Evolutionary conservation across 2,888 invertebrate genomes (phyloP), one percentile per base, ranked within the genome.

Genomic region (Caenorhabditis sp.): DNA sequence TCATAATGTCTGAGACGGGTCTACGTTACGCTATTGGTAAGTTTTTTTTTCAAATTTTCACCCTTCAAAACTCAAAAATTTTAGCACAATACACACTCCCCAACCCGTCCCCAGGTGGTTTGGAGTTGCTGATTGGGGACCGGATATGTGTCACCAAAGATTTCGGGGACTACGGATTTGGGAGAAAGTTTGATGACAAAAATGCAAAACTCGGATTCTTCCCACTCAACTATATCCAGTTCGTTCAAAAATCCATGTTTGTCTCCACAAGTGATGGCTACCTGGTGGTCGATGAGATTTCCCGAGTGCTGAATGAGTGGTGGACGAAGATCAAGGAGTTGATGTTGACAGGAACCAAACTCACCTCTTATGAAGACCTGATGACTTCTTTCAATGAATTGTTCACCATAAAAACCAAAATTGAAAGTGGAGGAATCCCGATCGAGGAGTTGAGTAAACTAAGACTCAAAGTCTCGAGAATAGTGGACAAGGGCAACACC

Each of bases 401-500:
- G 24, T n/a, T 85, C 6, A 54, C 68, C 12, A 82, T 85, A 2
- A 85, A 85, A 47, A 38, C 70, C 3, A 85, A 81, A 38, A 82
- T 81, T 24, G 84, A 85, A 19, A 81, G 73, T 56, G 84, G 81
- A 22, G 82, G 87, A n/a, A 77, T 88, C 8, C 89, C 89, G 7
- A 74, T 75, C 0, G 86, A 87, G 59, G 86, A 87, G 31, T 49
- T 89, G n/a, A 86, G 70, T 58, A 61, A 70, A 14, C 58, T 89
- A 10, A 24, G 86, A 51, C 61, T 72, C n/a, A 54, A 73, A n/a
- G 82, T 87, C 0, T 80, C 86, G 7, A 64, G 58, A 19, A 70
- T 80, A 31, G 84, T 89, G 7, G 89, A 89, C 61, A 51, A 83
- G 35, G 89, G 86, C 6, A 86, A 87, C 41, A 85, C 75, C 28